These are phyloP conservation scores for Cephalotes varians DNA, from an alignment of 2,888 invertebrate species.

Conservation along the genomic window DNA sequence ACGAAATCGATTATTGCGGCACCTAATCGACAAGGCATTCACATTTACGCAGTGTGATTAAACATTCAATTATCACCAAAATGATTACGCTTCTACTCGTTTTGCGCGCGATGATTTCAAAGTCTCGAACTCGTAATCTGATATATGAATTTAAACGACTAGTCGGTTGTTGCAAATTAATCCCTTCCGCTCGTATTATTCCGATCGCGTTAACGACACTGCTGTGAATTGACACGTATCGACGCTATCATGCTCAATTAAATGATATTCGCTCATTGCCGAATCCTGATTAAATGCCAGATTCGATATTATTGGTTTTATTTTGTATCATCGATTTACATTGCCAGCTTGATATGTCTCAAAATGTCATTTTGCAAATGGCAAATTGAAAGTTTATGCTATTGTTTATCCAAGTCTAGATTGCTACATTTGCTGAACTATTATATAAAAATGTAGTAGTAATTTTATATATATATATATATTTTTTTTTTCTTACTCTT, in stretches of 20 bases:
- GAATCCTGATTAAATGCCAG: conserved; percentile 38
- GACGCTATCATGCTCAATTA: conserved; percentile 46
- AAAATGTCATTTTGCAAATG: background rate
- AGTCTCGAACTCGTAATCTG: conserved; percentile 54
- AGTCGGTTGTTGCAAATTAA: conserved; percentile 38
- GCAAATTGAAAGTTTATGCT: background rate
- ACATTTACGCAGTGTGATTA: conserved; percentile 53
- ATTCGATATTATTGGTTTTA: conserved; percentile 36
- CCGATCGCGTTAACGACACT: conserved; percentile 45
- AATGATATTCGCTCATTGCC: conserved; percentile 36
- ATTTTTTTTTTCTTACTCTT: background rate
- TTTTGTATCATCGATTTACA: conserved; percentile 17
- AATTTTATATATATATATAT: too few relatives aligned
- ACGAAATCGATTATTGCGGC: conserved; percentile 36
- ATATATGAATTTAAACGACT: conserved; percentile 58
- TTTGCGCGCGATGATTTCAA: conserved; percentile 40
- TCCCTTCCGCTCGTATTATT: conserved; percentile 55
- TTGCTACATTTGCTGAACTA: background rate
- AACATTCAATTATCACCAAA: conserved; percentile 60
- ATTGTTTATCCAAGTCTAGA: background rate
- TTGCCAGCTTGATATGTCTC: background rate
- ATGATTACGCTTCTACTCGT: conserved; percentile 42
- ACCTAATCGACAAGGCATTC: conserved; percentile 1
- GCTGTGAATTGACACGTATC: conserved; percentile 52
- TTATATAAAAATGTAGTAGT: too few relatives aligned